Base-by-base conservation (phyloP, 2,888 invertebrate species). In the Tachina lurida region DNA sequence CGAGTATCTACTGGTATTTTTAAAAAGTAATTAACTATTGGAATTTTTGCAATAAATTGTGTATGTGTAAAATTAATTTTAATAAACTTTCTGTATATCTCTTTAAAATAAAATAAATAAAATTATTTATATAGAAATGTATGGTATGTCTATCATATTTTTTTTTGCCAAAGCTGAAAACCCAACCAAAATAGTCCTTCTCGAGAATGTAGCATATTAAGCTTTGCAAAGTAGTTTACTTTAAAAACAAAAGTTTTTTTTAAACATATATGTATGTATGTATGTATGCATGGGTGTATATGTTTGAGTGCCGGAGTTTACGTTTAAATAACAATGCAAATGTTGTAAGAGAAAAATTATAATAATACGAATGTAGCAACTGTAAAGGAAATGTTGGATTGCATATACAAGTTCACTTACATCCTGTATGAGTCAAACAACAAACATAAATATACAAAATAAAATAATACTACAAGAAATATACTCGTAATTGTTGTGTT, bases 311-410 rank as follows among this genome's bases (percentile, higher is more conserved):
- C 45, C 56, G 19, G 45, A 45, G 45, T 73, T 62, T 74, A 17
- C 63, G 74, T 63, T 62, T 19, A 43, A 63, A 62, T 49, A 63
- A 60, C 45, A 56, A 31, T 15, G 5, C 8, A 74, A 62, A 62
- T 49, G 13, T 62, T n/a, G 17, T 41, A 17, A 17, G 5, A 63
- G 12, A 49, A 31, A 31, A 45, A 41, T 41, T 17, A 62, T 43
- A n/a, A 31, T 13, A 45, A 19, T 63, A 17, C 15, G 31, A 68
- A 39, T 68, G 31, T 68, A 17, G 2, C 8, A 62, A 62, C 49
- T 63, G 41, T 22, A 17, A 58, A 67, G 76, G 76, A 76, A 67
- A 76, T 67, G 47, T 47, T 56, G 22, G 17, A 65, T 31, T 75
- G n/a, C 8, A 62, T 2, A 39, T 39, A 56, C 65, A 65, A 56